Conservation (phyloP, 2,888 invertebrate species). For the Lasius fuliginosus region DNA sequence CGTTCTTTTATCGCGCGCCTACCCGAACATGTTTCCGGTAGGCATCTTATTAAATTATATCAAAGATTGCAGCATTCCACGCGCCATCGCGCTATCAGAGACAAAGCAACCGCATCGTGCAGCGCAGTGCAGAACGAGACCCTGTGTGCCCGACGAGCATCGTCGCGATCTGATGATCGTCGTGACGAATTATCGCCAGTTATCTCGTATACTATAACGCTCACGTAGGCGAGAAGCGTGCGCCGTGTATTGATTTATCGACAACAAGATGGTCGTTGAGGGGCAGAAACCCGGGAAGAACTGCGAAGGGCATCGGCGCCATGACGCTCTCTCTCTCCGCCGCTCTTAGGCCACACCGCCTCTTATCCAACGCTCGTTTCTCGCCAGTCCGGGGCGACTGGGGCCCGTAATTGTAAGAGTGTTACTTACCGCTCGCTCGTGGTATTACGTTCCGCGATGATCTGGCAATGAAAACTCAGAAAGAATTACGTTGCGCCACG, state of each 20-base stretch:
- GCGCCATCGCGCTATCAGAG: conserved; percentile 19
- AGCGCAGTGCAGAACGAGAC: conserved; percentile 29
- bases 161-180: conserved; percentile 28
- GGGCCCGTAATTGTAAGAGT: conserved; percentile 58
- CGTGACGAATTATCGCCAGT: conserved; percentile 48
- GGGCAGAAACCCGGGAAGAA: conserved; percentile 58
- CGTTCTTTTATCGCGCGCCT: conserved; percentile 48
- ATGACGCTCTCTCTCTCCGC: conserved; percentile 70
- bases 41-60: conserved; percentile 51
- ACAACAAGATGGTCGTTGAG: conserved; percentile 81
- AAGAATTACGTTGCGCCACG: conserved; percentile 65
- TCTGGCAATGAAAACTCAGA: conserved; percentile 67
- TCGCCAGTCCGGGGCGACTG: conserved; percentile 24
- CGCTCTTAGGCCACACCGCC: conserved; percentile 63
- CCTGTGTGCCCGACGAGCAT: conserved; percentile 59
- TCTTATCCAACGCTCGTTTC: conserved; percentile 57
- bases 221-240: conserved; percentile 64
- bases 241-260: conserved; percentile 80
- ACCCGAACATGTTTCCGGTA: conserved; percentile 47
- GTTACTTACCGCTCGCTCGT: conserved; percentile 68
- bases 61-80: conserved; percentile 62
- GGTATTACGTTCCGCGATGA: conserved; percentile 67
- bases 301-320: conserved; percentile 78
- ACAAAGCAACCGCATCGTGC: conserved; percentile 50
- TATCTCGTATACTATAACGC: conserved; percentile 53